A percentile compares a stretch with the other conserved stretches of the same genome.
These are phyloP conservation scores for Metalampra italica DNA, from an alignment of 2,888 invertebrate genomes.

Conservation along the genomic window DNA sequence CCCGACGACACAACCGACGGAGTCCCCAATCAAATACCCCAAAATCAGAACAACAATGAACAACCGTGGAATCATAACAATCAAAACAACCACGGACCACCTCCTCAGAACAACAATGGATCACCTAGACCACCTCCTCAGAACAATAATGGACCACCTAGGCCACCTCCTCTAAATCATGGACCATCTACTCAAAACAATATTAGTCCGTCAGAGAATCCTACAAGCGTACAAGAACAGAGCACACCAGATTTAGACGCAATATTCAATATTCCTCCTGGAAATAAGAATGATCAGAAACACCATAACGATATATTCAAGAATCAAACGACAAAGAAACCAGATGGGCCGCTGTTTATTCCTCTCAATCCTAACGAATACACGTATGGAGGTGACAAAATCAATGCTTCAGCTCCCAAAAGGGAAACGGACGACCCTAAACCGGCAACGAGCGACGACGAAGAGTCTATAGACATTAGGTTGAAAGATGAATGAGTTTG, in stretches of 20 bases:
- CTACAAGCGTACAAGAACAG: neutral
- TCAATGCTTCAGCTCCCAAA: slow-evolving; percentile 51
- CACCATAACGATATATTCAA: neutral
- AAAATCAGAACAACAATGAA: slow-evolving; percentile 1
- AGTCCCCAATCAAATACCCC: slow-evolving; percentile 3
- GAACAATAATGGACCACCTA: neutral
- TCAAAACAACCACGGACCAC: slow-evolving; percentile 6
- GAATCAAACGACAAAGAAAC: slow-evolving; percentile 35
- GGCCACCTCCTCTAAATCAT: neutral
- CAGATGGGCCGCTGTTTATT: slow-evolving; percentile 47
- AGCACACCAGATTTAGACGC: slow-evolving; percentile 6
- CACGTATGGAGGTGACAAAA: slow-evolving; percentile 43
- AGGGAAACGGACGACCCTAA: slow-evolving; percentile 40
- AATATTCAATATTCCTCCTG: slow-evolving; percentile 11
- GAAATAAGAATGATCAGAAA: slow-evolving; percentile 1
- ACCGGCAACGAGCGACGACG: slow-evolving; percentile 36
- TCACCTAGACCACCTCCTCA: slow-evolving; percentile 9
- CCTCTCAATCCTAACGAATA: slow-evolving; percentile 51
- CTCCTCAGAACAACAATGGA: slow-evolving; percentile 14
- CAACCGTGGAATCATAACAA: neutral
- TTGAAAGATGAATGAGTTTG: slow-evolving; percentile 29
- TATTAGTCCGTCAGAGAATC: neutral
- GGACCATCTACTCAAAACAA: slow-evolving; percentile 10
- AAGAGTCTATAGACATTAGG: slow-evolving; percentile 54
- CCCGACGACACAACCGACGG: no score